A percentile compares a stretch with the other conserved stretches of the same genome.
Evolutionary conservation across 1,140 invertebrate genomes (phyloP).

Genomic region (Leucophenga varia): DNA sequence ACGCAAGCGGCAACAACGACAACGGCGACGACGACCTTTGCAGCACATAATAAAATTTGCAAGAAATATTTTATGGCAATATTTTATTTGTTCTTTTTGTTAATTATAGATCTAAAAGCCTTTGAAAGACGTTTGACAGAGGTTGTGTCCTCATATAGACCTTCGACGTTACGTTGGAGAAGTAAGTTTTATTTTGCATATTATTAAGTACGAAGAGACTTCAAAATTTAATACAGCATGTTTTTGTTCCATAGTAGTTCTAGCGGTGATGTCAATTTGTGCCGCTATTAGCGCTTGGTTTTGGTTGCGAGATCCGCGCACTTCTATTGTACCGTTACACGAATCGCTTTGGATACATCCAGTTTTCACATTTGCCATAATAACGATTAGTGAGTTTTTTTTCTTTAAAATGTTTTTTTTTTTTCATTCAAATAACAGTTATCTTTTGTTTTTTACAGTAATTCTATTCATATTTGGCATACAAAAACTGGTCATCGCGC

Average conservation of each 20-base stretch:
- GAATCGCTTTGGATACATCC: conserved; percentile 93
- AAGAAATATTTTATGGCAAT: too few species aligned
- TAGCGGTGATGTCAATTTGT: conserved; percentile 81
- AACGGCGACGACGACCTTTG: too few species aligned
- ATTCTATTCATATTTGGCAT: conserved; percentile 88
- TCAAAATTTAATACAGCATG: background rate
- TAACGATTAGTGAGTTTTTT: conserved; percentile 68
- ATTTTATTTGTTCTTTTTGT: conserved; percentile 40
- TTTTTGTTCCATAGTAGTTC: conserved; percentile 69
- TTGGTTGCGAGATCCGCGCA: conserved; percentile 91
- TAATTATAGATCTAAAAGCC: conserved; percentile 93
- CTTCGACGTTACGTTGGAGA: conserved; percentile 89
- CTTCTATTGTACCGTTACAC: conserved; percentile 80
- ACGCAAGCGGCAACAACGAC: background rate
- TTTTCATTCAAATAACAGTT: conserved; percentile 5
- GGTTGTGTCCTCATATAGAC: conserved; percentile 92
- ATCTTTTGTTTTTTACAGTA: conserved; percentile 63
- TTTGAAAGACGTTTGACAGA: conserved; percentile 94
- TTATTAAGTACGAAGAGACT: background rate
- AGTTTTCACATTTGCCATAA: conserved; percentile 91
- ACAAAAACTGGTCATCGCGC: conserved; percentile 92
- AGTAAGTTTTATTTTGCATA: conserved; percentile 62
- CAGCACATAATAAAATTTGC: too few species aligned
- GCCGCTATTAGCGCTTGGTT: conserved; percentile 91
- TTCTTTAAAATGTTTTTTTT: background rate